phyloP scores from a whole-genome alignment of 2,888 invertebrate genomes.

The Hydrotaea cyrtoneurina region DNA sequence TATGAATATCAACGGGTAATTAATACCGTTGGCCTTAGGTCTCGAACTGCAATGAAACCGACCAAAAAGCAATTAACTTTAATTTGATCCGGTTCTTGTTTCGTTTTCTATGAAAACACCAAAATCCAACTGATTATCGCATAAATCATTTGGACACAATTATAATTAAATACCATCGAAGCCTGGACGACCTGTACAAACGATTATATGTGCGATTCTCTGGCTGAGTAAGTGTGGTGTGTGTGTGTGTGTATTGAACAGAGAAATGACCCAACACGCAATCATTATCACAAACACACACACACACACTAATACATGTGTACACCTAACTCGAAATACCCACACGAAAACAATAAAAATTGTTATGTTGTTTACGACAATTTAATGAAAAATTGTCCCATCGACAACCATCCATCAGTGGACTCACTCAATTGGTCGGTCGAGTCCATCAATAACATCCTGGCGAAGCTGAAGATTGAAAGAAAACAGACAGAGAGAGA shows the following conservation, averaged over 20 bases:
- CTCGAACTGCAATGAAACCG: not conserved
- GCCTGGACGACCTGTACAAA: not conserved
- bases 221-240: not conserved
- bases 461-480: not conserved
- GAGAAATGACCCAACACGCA: not conserved
- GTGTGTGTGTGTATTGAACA: not conserved
- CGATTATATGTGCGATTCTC: too few species aligned
- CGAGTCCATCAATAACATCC: conserved; percentile 17
- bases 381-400: conserved; percentile 33
- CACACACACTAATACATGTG: not conserved
- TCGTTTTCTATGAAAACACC: not conserved
- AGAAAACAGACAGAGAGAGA: not conserved
- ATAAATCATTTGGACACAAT: conserved; percentile 17
- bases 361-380: conserved; percentile 39
- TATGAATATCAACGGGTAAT: not conserved
- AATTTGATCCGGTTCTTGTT: not conserved
- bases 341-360: conserved; percentile 27
- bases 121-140: not conserved
- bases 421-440: not conserved
- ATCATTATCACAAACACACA: too few species aligned
- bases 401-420: conserved; percentile 24
- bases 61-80: not conserved
- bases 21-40: not conserved
- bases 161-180: not conserved
- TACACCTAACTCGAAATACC: not conserved